Evolutionary conservation across 2,113 vertebrate species (phyloP).

Genomic region (Panthera uncia): DNA sequence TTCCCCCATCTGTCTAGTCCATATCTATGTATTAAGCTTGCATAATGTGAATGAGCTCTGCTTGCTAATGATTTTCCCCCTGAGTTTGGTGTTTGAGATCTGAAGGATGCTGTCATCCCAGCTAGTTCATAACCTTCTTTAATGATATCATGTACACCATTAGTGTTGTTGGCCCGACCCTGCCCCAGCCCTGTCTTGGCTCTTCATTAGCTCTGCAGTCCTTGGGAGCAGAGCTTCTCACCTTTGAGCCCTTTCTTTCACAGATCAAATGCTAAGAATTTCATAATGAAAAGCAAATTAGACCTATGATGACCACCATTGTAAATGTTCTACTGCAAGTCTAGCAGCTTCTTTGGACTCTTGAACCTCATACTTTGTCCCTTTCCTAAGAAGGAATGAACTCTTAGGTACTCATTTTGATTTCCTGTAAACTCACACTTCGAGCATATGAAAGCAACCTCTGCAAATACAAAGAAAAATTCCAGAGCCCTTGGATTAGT

Average conservation of each 20-base stretch:
- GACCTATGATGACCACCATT: not conserved
- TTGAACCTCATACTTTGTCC: not conserved
- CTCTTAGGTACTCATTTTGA: not conserved
- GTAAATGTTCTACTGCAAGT: not conserved
- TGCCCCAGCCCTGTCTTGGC: not conserved
- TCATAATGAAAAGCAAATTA: not conserved
- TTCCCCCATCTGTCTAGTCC: not conserved
- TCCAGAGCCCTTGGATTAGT: not conserved
- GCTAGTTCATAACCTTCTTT: not conserved
- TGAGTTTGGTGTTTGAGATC: not conserved
- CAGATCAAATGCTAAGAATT: not conserved
- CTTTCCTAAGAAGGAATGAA: not conserved
- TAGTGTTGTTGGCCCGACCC: not conserved
- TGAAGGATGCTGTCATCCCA: not conserved
- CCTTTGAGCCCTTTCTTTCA: not conserved
- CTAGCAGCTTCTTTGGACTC: not conserved
- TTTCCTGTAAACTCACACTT: not conserved
- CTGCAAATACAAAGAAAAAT: not conserved
- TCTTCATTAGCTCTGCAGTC: not conserved
- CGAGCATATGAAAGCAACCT: not conserved
- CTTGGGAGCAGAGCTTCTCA: not conserved
- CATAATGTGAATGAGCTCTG: constrained; percentile 1
- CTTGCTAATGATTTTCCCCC: not conserved
- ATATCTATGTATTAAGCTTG: not conserved
- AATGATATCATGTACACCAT: not conserved